Conservation (phyloP, 53 echinoderm and acorn worm species). For the Holothuria leucospilota region DNA sequence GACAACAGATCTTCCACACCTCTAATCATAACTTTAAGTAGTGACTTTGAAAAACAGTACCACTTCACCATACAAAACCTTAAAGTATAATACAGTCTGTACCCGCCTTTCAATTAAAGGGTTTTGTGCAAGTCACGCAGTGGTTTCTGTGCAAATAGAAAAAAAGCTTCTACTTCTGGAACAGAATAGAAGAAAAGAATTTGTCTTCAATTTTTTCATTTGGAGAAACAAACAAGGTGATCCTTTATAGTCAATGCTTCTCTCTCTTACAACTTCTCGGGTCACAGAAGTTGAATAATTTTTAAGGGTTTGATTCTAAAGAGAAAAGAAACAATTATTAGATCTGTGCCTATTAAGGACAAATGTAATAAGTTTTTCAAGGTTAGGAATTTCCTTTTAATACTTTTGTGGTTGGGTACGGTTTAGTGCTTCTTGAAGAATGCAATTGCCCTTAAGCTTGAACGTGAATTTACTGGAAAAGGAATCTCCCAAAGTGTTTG, state of each 20-base stretch:
- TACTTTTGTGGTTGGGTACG: conserved; percentile 19
- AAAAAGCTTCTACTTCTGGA: too few species aligned
- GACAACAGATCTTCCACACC: too few species aligned
- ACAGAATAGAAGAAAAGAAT: too few species aligned
- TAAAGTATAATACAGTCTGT: too few species aligned
- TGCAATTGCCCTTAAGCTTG: conserved; percentile 23
- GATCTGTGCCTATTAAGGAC: background rate
- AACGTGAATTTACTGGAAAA: conserved; percentile 6
- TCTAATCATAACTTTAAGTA: too few species aligned
- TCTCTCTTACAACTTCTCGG: conserved; percentile 28
- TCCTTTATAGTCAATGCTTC: background rate
- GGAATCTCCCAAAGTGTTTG: conserved; percentile 33
- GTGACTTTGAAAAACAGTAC: too few species aligned
- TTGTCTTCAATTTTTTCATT: too few species aligned
- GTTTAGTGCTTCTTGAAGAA: conserved; percentile 44
- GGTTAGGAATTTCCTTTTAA: conserved; percentile 6
- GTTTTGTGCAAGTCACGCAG: too few species aligned
- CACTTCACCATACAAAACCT: too few species aligned
- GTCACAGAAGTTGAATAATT: conserved; percentile 42
- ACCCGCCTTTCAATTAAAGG: too few species aligned
- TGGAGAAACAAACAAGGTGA: too few species aligned
- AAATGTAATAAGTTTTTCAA: conserved; percentile 35
- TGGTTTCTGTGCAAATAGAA: too few species aligned
- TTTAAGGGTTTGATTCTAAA: conserved; percentile 6
- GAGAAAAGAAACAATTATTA: conserved; percentile 24